phyloP scores from a whole-genome alignment of 2,113 vertebrate genomes.

The Tragulus kanchil region DNA sequence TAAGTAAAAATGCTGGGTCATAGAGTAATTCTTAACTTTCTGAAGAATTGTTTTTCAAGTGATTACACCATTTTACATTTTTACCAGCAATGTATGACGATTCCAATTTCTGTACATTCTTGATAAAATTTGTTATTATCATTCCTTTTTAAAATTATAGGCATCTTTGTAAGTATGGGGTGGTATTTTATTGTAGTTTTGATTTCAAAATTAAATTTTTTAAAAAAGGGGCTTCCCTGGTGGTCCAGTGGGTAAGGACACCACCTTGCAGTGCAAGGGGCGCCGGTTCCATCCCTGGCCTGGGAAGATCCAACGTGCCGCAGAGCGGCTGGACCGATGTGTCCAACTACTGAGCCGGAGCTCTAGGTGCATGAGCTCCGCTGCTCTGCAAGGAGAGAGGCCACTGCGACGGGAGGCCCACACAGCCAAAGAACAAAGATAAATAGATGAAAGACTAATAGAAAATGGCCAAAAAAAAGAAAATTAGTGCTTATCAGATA shows the following conservation, averaged over 20 bases:
- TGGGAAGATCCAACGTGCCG: too few relatives aligned
- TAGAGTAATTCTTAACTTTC: not conserved
- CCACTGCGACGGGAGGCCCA: too few relatives aligned
- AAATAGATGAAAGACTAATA: too few relatives aligned
- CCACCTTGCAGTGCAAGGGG: too few relatives aligned
- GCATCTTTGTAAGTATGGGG: not conserved
- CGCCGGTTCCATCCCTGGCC: too few relatives aligned
- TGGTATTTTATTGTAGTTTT: not conserved
- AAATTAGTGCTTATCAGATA: not conserved
- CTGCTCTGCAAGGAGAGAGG: too few relatives aligned
- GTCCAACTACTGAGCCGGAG: too few relatives aligned
- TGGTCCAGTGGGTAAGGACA: too few relatives aligned
- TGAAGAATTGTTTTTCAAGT: not conserved
- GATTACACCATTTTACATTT: not conserved
- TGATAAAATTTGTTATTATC: not conserved
- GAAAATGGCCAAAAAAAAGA: not conserved
- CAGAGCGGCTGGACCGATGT: too few relatives aligned
- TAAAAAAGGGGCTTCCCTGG: too few relatives aligned
- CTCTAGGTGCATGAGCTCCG: too few relatives aligned
- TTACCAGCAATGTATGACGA: not conserved
- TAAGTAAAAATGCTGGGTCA: not conserved
- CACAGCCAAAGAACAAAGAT: too few relatives aligned
- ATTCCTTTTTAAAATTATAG: not conserved
- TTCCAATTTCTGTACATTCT: not conserved
- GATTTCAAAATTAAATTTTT: constrained; percentile 21